Percentiles rank a stretch among this genome's conserved stretches.
These are phyloP conservation scores for Apomyelois bistriatella DNA, from an alignment of 2,888 invertebrate genomes.

Conservation along the genomic window DNA sequence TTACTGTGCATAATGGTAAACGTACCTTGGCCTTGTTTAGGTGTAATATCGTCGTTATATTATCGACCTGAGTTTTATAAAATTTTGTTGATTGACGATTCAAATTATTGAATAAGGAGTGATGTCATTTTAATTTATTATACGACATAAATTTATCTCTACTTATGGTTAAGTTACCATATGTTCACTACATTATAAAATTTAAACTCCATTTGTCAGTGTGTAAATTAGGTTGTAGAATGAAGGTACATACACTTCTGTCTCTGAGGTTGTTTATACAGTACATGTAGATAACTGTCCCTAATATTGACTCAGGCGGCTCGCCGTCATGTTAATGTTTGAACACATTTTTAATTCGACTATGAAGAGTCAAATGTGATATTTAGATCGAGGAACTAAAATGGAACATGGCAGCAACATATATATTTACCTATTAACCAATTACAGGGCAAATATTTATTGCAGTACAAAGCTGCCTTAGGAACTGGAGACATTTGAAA, in stretches of 20 bases:
- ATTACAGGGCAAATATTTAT: too few species aligned
- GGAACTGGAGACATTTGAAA: too few species aligned
- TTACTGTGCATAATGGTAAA: neutral
- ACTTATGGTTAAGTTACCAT: too few species aligned
- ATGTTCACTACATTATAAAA: too few species aligned
- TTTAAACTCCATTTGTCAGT: conserved; percentile 39
- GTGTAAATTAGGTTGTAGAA: conserved; percentile 56
- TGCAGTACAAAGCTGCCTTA: too few species aligned
- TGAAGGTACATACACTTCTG: conserved; percentile 16
- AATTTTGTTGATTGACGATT: too few species aligned
- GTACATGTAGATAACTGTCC: conserved; percentile 53
- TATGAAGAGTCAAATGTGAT: conserved; percentile 14
- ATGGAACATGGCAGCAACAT: neutral
- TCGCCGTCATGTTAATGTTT: conserved; percentile 44
- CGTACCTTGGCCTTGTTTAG: conserved; percentile 8
- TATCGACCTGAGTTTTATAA: neutral
- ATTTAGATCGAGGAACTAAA: neutral
- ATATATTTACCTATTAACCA: too few species aligned
- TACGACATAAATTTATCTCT: too few species aligned
- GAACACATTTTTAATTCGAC: conserved; percentile 50
- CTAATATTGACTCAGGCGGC: conserved; percentile 61
- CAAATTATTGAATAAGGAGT: too few species aligned
- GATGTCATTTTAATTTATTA: too few species aligned
- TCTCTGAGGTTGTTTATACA: conserved; percentile 25
- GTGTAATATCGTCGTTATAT: neutral